These are phyloP conservation scores for Chaenogobius annularis DNA, from an alignment of 2,113 vertebrate genomes.

Conservation along the genomic window DNA sequence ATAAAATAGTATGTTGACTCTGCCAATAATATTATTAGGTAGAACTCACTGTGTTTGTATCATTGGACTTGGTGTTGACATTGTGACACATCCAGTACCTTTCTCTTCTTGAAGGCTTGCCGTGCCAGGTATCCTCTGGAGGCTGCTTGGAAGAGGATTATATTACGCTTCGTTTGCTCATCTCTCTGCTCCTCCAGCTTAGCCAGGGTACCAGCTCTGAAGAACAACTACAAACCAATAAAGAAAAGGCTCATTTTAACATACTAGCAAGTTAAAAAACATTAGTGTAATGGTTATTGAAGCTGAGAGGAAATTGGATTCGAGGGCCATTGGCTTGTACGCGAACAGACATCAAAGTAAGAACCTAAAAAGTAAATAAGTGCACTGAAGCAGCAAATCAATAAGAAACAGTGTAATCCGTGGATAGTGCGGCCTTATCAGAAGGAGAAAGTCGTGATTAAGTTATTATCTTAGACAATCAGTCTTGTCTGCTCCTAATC, in stretches of 20 bases:
- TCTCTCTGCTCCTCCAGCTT: conserved; percentile 94
- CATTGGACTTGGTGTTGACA: conserved; percentile 3
- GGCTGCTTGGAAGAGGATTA: conserved; percentile 89
- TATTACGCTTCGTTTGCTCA: conserved; percentile 88
- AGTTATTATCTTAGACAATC: conserved; percentile 59
- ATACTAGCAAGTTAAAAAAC: conserved; percentile 11
- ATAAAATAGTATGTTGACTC: background rate
- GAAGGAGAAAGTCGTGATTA: conserved; percentile 47
- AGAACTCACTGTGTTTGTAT: background rate
- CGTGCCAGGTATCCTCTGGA: conserved; percentile 93
- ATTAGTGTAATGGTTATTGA: conserved; percentile 9
- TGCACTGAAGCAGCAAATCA: conserved; percentile 50
- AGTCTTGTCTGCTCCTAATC: conserved; percentile 51
- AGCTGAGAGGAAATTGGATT: conserved; percentile 20
- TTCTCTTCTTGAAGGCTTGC: conserved; percentile 96
- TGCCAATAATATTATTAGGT: background rate
- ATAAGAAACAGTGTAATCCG: conserved; percentile 60
- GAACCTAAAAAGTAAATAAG: conserved; percentile 49
- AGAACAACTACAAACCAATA: conserved; percentile 85
- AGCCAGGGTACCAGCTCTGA: conserved; percentile 89
- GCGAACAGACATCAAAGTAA: conserved; percentile 18
- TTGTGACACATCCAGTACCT: conserved; percentile 76
- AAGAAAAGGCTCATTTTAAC: background rate
- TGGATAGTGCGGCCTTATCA: conserved; percentile 53
- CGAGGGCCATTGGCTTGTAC: conserved; percentile 13